A percentile compares a stretch with the other conserved stretches of the same genome.
These are phyloP conservation scores for Epizoanthus fatuus DNA, from an alignment of 92 coral and sea anemone genomes.

Conservation along the genomic window DNA sequence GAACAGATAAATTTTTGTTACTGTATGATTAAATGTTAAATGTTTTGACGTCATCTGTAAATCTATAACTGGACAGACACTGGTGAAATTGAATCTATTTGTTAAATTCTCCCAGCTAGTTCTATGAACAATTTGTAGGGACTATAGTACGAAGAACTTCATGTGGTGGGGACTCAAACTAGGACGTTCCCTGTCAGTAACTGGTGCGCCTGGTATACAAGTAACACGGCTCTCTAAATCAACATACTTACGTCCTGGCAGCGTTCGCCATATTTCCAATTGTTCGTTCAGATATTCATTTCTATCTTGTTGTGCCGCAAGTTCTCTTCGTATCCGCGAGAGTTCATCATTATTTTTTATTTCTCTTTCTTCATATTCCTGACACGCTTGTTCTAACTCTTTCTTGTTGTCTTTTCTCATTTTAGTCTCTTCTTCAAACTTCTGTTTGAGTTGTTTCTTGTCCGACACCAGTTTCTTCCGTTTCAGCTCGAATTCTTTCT, in stretches of 20 bases:
- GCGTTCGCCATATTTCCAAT: conserved; percentile 64
- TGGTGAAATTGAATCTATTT: too few relatives aligned
- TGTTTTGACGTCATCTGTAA: too few relatives aligned
- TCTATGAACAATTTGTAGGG: too few relatives aligned
- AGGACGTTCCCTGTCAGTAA: neutral
- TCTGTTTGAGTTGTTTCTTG: conserved; percentile 77
- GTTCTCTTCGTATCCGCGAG: conserved; percentile 29
- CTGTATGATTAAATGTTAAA: too few relatives aligned
- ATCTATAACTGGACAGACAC: too few relatives aligned
- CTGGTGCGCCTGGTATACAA: too few relatives aligned
- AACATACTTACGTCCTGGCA: conserved; percentile 83
- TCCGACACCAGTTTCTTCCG: conserved; percentile 74
- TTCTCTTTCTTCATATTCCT: conserved; percentile 60
- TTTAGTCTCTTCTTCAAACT: conserved; percentile 67
- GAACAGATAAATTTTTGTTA: too few relatives aligned
- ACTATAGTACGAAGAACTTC: too few relatives aligned
- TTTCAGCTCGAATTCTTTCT: conserved; percentile 58
- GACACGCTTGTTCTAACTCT: conserved; percentile 48
- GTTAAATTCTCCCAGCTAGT: too few relatives aligned
- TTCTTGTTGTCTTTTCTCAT: conserved; percentile 24
- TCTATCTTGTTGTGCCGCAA: conserved; percentile 37
- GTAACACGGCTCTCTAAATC: neutral
- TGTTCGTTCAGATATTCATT: conserved; percentile 56
- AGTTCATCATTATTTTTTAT: conserved; percentile 47
- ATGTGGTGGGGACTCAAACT: too few relatives aligned